Evolutionary conservation across 2,888 invertebrate species (phyloP).

Genomic region (Harmothoe impar): DNA sequence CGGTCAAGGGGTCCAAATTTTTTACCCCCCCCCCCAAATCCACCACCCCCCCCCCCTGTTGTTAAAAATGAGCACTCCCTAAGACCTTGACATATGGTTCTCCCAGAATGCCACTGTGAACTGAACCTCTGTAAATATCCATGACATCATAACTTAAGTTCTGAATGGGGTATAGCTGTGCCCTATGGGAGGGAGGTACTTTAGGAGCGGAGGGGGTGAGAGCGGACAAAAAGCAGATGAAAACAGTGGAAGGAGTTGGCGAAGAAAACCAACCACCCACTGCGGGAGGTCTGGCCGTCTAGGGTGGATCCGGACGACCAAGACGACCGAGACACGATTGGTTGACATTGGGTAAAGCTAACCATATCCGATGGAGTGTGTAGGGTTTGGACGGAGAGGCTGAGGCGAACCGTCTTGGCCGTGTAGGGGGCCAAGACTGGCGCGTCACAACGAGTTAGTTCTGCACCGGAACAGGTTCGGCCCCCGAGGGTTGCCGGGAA

Average conservation of each 20-base stretch:
- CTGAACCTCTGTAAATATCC: no score
- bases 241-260: slow-evolving; percentile 16
- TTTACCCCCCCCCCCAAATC: no score
- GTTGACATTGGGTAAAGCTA: slow-evolving; percentile 10
- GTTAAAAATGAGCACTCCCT: no score
- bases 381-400: not conserved
- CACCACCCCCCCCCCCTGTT: no score
- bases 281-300: not conserved
- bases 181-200: not conserved
- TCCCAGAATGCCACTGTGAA: no score
- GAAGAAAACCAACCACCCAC: not conserved
- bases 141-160: not conserved
- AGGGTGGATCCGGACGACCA: not conserved
- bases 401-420: not conserved
- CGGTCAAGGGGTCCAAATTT: no score
- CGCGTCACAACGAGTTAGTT: slow-evolving; percentile 44
- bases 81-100: no score
- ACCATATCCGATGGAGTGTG: slow-evolving; percentile 2
- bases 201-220: not conserved
- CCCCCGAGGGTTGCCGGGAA: not conserved
- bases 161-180: not conserved
- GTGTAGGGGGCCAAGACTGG: not conserved
- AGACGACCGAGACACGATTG: not conserved
- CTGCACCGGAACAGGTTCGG: not conserved
- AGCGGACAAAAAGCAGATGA: not conserved